These are phyloP conservation scores for Bombus superbus DNA, from an alignment of 1,140 invertebrate species.

Conservation along the genomic window DNA sequence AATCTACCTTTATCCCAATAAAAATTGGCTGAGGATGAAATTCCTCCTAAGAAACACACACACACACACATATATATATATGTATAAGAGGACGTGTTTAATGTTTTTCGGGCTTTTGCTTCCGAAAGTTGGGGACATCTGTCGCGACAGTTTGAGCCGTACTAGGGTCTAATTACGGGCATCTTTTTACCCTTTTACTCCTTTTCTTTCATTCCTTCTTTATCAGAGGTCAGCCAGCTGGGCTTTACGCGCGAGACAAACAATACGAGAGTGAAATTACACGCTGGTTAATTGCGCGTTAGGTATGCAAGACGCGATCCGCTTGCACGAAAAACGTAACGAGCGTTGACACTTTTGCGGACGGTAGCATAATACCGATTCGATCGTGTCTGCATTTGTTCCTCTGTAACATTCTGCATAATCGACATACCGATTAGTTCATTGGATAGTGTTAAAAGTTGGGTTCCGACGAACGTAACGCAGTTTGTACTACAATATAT, in stretches of 20 bases:
- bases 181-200: neutral
- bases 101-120: neutral
- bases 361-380: neutral
- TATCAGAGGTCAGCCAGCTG: constrained; percentile 50
- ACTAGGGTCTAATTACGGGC: constrained; percentile 55
- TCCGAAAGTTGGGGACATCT: neutral
- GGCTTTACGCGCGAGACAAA: constrained; percentile 33
- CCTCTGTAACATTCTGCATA: neutral
- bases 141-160: constrained; percentile 1
- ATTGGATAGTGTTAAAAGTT: neutral
- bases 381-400: neutral
- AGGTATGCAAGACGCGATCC: constrained; percentile 71
- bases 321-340: constrained; percentile 46
- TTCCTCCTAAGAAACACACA: neutral
- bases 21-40: neutral
- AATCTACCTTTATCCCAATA: neutral
- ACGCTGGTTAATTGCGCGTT: constrained; percentile 73
- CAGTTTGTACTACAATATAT: neutral
- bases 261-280: constrained; percentile 67
- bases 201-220: constrained; percentile 35
- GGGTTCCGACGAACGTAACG: neutral
- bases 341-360: constrained; percentile 32
- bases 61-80: too few species aligned
- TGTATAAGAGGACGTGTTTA: neutral
- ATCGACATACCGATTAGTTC: neutral